phyloP scores from a whole-genome alignment of 2,888 invertebrate genomes.

The Didymodactylos carnosus region DNA sequence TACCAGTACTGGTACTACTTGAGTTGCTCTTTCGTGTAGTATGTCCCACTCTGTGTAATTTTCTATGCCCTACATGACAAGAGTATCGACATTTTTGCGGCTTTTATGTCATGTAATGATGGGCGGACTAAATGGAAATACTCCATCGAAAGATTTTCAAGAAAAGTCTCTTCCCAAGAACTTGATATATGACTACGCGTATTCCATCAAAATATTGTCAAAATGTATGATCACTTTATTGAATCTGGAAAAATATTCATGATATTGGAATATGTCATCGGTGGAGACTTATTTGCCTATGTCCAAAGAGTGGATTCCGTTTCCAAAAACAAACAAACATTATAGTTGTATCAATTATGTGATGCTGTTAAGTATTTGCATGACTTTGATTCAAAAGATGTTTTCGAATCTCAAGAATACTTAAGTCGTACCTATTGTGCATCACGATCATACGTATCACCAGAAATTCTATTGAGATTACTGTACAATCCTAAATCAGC shows the following conservation, averaged over 20 bases:
- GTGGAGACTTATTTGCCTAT: conserved; percentile 34
- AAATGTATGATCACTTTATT: conserved; percentile 19
- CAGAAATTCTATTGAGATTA: conserved; percentile 36
- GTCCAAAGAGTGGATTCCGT: conserved; percentile 34
- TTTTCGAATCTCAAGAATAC: conserved; percentile 2
- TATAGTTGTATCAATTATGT: conserved; percentile 30
- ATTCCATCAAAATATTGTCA: conserved; percentile 20
- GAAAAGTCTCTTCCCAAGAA: conserved; percentile 22
- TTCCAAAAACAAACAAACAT: conserved; percentile 25
- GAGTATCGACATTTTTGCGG: too few relatives aligned
- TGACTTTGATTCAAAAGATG: conserved; percentile 27
- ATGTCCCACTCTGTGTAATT: too few relatives aligned
- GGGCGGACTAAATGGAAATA: too few relatives aligned
- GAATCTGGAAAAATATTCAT: conserved; percentile 16
- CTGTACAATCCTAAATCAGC: conserved; percentile 37
- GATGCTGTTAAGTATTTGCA: conserved; percentile 35
- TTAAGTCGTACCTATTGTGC: conserved; percentile 38
- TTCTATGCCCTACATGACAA: too few relatives aligned
- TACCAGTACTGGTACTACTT: too few relatives aligned
- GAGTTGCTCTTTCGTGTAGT: too few relatives aligned
- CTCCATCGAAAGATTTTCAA: conserved; percentile 23
- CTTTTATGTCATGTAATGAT: too few relatives aligned
- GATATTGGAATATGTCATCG: background rate
- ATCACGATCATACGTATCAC: conserved; percentile 36
- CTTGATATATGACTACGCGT: conserved; percentile 22